phyloP scores from a whole-genome alignment of 2,113 vertebrate species.

The Phodopus roborovskii region DNA sequence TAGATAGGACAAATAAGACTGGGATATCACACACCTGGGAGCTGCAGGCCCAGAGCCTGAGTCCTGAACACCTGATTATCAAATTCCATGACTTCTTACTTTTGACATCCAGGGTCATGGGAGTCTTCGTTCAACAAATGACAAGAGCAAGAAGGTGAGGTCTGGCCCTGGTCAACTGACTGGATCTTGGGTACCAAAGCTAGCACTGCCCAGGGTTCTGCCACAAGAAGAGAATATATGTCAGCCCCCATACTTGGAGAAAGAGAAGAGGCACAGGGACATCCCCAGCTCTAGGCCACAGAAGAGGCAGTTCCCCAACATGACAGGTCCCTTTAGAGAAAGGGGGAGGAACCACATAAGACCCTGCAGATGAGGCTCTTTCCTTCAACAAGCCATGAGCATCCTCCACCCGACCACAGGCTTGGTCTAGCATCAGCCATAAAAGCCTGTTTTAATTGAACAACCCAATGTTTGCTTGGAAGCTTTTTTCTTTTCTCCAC shows the following conservation, averaged over 20 bases:
- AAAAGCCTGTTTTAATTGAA: neutral
- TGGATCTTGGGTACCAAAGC: neutral
- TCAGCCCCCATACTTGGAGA: accelerated
- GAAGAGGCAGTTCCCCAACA: neutral
- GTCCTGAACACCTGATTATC: neutral
- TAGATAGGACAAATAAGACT: neutral
- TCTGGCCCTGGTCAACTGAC: too few relatives aligned
- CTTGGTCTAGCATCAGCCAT: neutral
- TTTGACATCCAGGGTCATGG: neutral
- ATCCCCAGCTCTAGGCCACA: neutral
- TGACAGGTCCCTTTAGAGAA: neutral
- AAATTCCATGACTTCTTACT: too few relatives aligned
- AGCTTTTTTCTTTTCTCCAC: neutral
- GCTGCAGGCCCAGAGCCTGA: neutral
- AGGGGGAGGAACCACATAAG: neutral
- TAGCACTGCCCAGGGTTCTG: neutral
- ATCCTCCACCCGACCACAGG: neutral
- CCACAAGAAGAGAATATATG: neutral
- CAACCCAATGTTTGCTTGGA: constrained; percentile 45
- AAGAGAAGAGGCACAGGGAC: neutral
- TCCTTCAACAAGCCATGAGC: neutral
- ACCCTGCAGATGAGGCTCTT: neutral
- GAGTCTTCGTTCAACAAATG: neutral
- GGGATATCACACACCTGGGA: accelerated
- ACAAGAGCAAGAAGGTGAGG: neutral